Base-by-base conservation (phyloP, 2,113 vertebrate species). In the Aphelocoma coerulescens region DNA sequence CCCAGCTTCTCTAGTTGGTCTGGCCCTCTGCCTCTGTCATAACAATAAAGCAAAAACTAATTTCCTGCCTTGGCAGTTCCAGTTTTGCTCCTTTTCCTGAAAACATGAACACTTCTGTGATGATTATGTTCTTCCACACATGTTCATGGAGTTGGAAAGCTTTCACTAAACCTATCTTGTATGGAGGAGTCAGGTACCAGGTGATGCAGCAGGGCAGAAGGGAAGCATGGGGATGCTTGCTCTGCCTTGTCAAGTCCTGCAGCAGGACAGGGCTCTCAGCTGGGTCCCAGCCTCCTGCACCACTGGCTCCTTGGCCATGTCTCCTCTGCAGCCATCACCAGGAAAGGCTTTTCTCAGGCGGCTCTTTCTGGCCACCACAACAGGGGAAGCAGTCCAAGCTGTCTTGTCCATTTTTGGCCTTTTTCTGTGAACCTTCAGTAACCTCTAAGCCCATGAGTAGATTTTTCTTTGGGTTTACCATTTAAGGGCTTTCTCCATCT, bases 401-500 rank as follows among this genome's bases (percentile, higher is more conserved):
- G 39, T 83, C 67, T n/a, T 73, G 55, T 91, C 89, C 10, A 2
- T 62, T 68, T 63, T 49, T 66, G 63, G 79, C 67, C 77, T 87
- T 78, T 66, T 75, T 81, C 92, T 73, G 61, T 82, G 49, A 80
- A 62, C 57, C 74, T 85, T 94, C 72, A 26, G 37, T 91, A 92
- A 94, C 84, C 85, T 90, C 89, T 68, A 52, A 66, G 77, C 28
- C 86, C 75, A 76, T 66, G 66, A 39, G 83, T 92, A 92, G 82
- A 58, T 68, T 82, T 90, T 78, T 33, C 28, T 91, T 93, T 91
- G 81, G 76, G 75, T 94, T 95, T 85, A 93, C 93, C 87, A 65
- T 96, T 96, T 82, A 97, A 95, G 82, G 95, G 95, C 96, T 96
- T 91, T 91, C 85, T 93, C 86, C 77, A 88, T 73, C 74, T 96